Evolutionary conservation across 2,888 invertebrate genomes (phyloP), one percentile per base, ranked within the genome.

Genomic region (Drepanosiphum platanoidis): DNA sequence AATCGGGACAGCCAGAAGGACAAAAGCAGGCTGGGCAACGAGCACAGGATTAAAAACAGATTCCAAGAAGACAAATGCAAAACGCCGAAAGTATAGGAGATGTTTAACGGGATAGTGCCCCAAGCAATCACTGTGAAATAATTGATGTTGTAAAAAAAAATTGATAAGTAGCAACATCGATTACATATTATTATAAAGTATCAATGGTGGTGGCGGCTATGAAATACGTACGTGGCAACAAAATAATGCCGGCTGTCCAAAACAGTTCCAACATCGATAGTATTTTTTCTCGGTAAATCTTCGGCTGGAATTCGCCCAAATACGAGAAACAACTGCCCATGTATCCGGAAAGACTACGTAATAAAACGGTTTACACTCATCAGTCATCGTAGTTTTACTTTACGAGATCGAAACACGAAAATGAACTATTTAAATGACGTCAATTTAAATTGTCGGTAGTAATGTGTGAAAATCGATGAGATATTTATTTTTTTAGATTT

Each of bases 201-300:
- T 3, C 18, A 18, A 46, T 18, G 18, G 3, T 18, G 0, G 18
- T 46, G 18, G 2, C 1, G 3, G 13, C 3, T 46, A 46, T 15
- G 13, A 3, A 18, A 1, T 46, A 30, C 92, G 91, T 90, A 95
- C 94, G 91, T 89, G 95, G 95, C 84, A 95, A 90, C 87, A 92
- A 89, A 88, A 95, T 94, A 81, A 95, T 94, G 87, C 95, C 95
- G 74, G 94, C 90, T 52, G 94, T 94, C 95, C 95, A 95, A 90
- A 95, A 95, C 91, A 95, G 91, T 91, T 95, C 95, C 94, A 95
- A 94, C 94, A 95, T 94, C 90, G 95, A 94, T 86, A 95, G 92
- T 88, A 94, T 94, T 88, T 93, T 94, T 89, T 95, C 95, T 89
- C 95, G 92, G 90, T 94, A 93, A 90, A 93, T 94, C 86, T 94